A percentile compares a stretch with the other conserved stretches of the same genome.
Evolutionary conservation across 1,140 invertebrate genomes (phyloP).

Genomic region (Copidosoma floridanum): DNA sequence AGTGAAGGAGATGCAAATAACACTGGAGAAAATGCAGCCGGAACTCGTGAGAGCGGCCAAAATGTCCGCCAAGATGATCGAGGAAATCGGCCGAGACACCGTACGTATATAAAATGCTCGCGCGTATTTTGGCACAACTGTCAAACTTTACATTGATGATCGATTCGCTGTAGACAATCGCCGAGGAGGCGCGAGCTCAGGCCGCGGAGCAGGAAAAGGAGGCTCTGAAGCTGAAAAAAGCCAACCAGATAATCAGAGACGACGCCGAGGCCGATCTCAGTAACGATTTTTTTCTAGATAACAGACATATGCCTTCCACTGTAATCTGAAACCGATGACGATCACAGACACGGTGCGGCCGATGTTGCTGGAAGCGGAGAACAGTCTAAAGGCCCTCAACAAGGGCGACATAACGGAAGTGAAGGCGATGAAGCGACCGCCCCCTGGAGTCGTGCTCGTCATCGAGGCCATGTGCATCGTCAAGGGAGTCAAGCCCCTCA

Average conservation of each 20-base stretch:
- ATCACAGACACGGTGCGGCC: slow-evolving; percentile 70
- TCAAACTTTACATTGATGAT: no score
- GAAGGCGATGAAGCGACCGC: slow-evolving; percentile 65
- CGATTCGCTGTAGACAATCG: no score
- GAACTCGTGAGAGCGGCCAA: slow-evolving; percentile 63
- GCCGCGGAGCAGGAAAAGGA: slow-evolving; percentile 69
- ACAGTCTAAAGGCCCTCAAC: slow-evolving; percentile 71
- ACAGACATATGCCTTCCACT: neutral
- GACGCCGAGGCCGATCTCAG: slow-evolving; percentile 72
- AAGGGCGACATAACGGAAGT: slow-evolving; percentile 72
- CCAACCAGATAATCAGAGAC: slow-evolving; percentile 69
- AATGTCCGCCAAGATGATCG: slow-evolving; percentile 59
- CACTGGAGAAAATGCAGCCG: slow-evolving; percentile 66
- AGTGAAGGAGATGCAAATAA: slow-evolving; percentile 64
- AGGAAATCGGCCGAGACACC: slow-evolving; percentile 56
- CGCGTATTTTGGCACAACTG: neutral
- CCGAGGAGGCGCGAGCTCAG: slow-evolving; percentile 66
- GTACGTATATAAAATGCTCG: slow-evolving; percentile 35
- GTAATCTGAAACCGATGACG: neutral
- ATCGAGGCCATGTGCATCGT: slow-evolving; percentile 77
- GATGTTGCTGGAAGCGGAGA: slow-evolving; percentile 69
- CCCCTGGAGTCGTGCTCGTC: slow-evolving; percentile 66
- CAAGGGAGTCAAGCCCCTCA: slow-evolving; percentile 65
- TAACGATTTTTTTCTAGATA: slow-evolving; percentile 30
- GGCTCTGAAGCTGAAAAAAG: slow-evolving; percentile 62